Evolutionary conservation across 1,140 invertebrate species (phyloP).

Genomic region (Papilio aristodemus): DNA sequence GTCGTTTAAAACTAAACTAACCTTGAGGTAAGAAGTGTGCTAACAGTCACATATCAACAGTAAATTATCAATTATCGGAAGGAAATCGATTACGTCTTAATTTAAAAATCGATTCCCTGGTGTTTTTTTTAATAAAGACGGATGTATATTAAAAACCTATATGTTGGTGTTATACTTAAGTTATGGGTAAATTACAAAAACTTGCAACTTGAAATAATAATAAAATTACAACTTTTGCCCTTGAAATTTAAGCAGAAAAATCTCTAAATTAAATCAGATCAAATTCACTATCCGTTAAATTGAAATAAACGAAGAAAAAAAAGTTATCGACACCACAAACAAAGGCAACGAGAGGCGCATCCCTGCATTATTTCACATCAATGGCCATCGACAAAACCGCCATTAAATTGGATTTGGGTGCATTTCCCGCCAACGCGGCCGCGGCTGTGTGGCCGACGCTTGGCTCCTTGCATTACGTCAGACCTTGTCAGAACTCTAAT

Average conservation of each 20-base stretch:
- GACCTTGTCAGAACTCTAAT: slow-evolving; percentile 43
- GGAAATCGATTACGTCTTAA: too few species aligned
- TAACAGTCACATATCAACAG: too few species aligned
- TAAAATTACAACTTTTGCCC: neutral
- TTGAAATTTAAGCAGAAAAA: neutral
- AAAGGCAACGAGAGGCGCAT: slow-evolving; percentile 18
- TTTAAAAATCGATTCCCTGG: too few species aligned
- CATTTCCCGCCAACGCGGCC: slow-evolving; percentile 36
- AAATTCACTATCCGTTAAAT: slow-evolving; percentile 8
- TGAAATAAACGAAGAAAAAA: slow-evolving; percentile 9
- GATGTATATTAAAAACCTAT: too few species aligned
- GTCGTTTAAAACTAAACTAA: too few species aligned
- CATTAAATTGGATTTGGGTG: slow-evolving; percentile 48
- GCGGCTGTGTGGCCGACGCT: slow-evolving; percentile 42
- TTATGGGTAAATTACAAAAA: too few species aligned
- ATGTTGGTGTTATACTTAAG: too few species aligned
- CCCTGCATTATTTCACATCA: slow-evolving; percentile 36
- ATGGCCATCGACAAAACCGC: slow-evolving; percentile 37
- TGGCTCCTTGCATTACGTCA: slow-evolving; percentile 35
- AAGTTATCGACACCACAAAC: slow-evolving; percentile 22
- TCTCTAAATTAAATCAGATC: neutral
- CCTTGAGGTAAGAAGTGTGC: too few species aligned
- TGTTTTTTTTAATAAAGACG: too few species aligned
- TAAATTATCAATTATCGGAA: too few species aligned
- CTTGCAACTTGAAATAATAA: too few species aligned